phyloP scores from a whole-genome alignment of 2,888 invertebrate species.

The Temnothorax ravouxi region DNA sequence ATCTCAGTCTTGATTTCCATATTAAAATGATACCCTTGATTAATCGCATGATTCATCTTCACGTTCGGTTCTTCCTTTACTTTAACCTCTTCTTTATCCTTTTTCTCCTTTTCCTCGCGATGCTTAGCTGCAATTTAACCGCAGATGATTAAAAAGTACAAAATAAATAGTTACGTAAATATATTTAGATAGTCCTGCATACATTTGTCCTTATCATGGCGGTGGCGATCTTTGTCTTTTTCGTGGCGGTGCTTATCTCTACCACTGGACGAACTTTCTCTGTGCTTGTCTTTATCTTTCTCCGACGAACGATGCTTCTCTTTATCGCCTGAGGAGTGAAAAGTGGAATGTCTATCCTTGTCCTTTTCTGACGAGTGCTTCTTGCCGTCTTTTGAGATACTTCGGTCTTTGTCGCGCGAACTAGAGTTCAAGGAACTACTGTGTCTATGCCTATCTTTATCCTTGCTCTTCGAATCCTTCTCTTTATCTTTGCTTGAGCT shows the following conservation, averaged over 20 bases:
- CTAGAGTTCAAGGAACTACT: constrained; percentile 84
- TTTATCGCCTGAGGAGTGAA: constrained; percentile 76
- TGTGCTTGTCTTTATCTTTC: constrained; percentile 80
- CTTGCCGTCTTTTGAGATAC: constrained; percentile 80
- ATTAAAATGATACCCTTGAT: constrained; percentile 65
- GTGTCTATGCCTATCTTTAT: constrained; percentile 86
- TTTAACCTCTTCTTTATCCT: constrained; percentile 87
- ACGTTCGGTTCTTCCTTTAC: constrained; percentile 82
- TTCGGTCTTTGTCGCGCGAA: constrained; percentile 82
- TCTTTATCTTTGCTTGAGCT: constrained; percentile 86
- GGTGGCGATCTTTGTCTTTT: constrained; percentile 85
- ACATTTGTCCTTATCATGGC: constrained; percentile 85
- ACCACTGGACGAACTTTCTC: constrained; percentile 58
- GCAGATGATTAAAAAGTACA: not conserved
- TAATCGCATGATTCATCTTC: constrained; percentile 74
- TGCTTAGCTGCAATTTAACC: constrained; percentile 80
- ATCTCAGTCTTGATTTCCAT: constrained; percentile 64
- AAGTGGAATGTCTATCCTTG: constrained; percentile 81
- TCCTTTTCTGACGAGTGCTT: constrained; percentile 84
- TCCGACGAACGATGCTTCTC: constrained; percentile 82
- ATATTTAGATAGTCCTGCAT: constrained; percentile 50
- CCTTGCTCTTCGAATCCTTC: constrained; percentile 86
- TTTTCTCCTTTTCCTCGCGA: constrained; percentile 88
- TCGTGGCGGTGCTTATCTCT: constrained; percentile 85
- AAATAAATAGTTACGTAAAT: not conserved